Evolutionary conservation across 2,797 vertebrate genomes (phyloP).

Genomic region (Coracias cyanogaster): DNA sequence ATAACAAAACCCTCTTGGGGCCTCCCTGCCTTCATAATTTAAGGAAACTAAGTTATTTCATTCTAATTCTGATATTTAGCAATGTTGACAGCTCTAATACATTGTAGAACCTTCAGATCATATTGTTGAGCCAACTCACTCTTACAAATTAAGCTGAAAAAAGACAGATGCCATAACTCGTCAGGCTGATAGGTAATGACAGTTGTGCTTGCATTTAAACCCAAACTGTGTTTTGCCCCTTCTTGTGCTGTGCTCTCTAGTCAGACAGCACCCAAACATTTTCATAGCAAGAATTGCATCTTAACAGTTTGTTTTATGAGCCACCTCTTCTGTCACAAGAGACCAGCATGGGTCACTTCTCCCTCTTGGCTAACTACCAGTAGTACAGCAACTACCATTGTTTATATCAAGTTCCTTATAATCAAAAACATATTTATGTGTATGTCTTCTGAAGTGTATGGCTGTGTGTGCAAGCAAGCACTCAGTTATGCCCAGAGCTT

Average conservation of each 20-base stretch:
- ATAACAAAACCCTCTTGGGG: constrained; percentile 6
- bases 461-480: not conserved
- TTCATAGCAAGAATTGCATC: not conserved
- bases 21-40: constrained; percentile 29
- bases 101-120: not conserved
- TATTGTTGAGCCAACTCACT: constrained; percentile 5
- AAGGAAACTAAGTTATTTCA: constrained; percentile 36
- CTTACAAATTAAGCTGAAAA: constrained; percentile 11
- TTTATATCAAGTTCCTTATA: not conserved
- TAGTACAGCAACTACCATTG: not conserved
- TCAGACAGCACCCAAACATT: not conserved
- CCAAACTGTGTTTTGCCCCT: not conserved
- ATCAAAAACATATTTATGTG: not conserved
- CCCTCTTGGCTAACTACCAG: not conserved
- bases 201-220: not conserved
- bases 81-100: constrained; percentile 26
- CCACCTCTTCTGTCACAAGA: not conserved
- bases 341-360: not conserved
- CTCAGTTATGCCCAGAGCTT: not conserved
- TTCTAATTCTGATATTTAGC: constrained; percentile 60
- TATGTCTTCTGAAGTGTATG: not conserved
- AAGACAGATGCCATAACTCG: not conserved
- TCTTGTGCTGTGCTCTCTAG: not conserved
- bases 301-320: not conserved
- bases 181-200: not conserved